Evolutionary conservation across 1,140 invertebrate genomes (phyloP).

Genomic region (Drosophila bifasciata): DNA sequence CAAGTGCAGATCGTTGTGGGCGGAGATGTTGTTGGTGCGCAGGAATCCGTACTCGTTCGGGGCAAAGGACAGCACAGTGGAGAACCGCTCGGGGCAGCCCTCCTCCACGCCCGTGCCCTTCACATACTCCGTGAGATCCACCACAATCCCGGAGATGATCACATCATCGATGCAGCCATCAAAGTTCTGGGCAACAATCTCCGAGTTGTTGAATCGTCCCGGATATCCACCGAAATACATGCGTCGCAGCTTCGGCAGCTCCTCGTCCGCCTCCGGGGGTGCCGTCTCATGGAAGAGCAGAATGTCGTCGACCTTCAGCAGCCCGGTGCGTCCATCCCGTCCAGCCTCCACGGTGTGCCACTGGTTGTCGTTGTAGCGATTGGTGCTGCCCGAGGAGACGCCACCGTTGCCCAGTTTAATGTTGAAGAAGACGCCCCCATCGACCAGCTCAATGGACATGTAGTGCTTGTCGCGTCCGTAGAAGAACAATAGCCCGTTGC

Average conservation of each 20-base stretch:
- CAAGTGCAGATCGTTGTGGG: slow-evolving; percentile 88
- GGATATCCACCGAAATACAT: slow-evolving; percentile 96
- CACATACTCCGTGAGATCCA: slow-evolving; percentile 91
- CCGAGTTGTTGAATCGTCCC: slow-evolving; percentile 87
- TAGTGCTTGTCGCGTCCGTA: slow-evolving; percentile 91
- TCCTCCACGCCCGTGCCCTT: slow-evolving; percentile 92
- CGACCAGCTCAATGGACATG: slow-evolving; percentile 92
- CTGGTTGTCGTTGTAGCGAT: slow-evolving; percentile 91
- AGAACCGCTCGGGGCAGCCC: slow-evolving; percentile 91
- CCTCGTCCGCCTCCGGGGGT: slow-evolving; percentile 72
- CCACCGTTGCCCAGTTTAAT: slow-evolving; percentile 88
- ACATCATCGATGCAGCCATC: slow-evolving; percentile 97
- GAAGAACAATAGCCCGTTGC: slow-evolving; percentile 94
- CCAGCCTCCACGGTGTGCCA: slow-evolving; percentile 92
- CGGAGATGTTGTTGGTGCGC: slow-evolving; percentile 86
- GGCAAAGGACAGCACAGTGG: slow-evolving; percentile 77
- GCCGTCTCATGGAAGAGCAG: slow-evolving; percentile 82
- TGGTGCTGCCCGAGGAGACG: slow-evolving; percentile 86
- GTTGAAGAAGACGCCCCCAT: slow-evolving; percentile 90
- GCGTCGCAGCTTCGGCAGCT: slow-evolving; percentile 86
- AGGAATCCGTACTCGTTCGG: slow-evolving; percentile 88
- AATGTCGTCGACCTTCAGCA: slow-evolving; percentile 89
- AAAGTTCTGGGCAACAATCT: slow-evolving; percentile 91
- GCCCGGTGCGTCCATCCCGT: slow-evolving; percentile 87
- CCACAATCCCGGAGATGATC: slow-evolving; percentile 88